These are phyloP conservation scores for Trialeurodes vaporariorum DNA, from an alignment of 1,140 invertebrate species.

Conservation along the genomic window DNA sequence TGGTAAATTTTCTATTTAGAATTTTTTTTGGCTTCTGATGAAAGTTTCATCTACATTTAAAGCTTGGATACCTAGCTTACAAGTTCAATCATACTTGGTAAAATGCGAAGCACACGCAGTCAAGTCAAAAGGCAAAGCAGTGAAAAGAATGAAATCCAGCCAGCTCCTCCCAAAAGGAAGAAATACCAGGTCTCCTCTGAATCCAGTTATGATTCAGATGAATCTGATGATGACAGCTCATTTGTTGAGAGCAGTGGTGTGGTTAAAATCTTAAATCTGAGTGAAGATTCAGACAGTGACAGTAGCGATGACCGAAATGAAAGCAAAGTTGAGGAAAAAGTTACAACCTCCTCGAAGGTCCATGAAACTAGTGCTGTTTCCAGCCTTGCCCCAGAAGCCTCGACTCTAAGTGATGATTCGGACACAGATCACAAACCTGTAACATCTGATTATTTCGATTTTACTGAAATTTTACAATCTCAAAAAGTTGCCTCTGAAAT, in stretches of 20 bases:
- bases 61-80: too few species aligned
- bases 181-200: neutral
- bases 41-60: too few species aligned
- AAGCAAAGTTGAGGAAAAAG: neutral
- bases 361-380: neutral
- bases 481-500: neutral
- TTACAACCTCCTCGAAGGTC: too few species aligned
- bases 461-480: slow-evolving; percentile 17
- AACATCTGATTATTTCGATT: slow-evolving; percentile 20
- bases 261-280: neutral
- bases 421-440: slow-evolving; percentile 5
- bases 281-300: neutral
- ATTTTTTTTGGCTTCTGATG: too few species aligned
- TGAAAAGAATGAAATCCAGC: neutral
- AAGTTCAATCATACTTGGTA: too few species aligned
- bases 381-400: neutral
- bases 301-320: neutral
- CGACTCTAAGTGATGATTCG: slow-evolving; percentile 12
- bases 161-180: neutral
- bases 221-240: neutral
- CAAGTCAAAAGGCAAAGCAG: neutral
- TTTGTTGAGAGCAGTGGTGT: neutral
- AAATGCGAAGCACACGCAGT: neutral
- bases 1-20: too few species aligned
- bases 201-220: neutral